phyloP scores from a whole-genome alignment of 2,888 invertebrate species.

The Pheosia tremula region DNA sequence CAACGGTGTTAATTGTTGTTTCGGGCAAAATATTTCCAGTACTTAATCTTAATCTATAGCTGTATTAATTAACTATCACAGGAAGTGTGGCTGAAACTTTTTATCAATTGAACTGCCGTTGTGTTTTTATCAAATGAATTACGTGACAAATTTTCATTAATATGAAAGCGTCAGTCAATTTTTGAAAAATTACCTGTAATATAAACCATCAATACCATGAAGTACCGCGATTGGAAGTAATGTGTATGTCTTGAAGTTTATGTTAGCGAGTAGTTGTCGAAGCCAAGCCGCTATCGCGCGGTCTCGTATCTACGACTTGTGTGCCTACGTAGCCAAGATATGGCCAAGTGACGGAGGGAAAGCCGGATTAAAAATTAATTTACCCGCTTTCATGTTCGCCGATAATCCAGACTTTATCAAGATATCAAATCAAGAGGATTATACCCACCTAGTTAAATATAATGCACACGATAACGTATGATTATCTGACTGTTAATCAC shows the following conservation, averaged over 20 bases:
- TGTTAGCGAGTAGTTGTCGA: constrained; percentile 23
- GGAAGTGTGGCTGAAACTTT: background rate
- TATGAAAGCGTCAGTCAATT: too few relatives aligned
- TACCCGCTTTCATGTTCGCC: constrained; percentile 81
- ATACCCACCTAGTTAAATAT: constrained; percentile 77
- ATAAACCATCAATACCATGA: constrained; percentile 14
- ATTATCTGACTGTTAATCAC: constrained; percentile 61
- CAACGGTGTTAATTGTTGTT: too few relatives aligned
- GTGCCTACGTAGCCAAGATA: constrained; percentile 67
- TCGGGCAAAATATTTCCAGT: background rate
- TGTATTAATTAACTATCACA: background rate
- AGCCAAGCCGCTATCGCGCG: constrained; percentile 48
- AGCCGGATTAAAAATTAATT: constrained; percentile 82
- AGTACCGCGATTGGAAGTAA: constrained; percentile 15
- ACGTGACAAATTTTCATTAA: too few relatives aligned
- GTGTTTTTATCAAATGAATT: too few relatives aligned
- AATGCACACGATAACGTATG: constrained; percentile 74
- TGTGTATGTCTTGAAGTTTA: background rate
- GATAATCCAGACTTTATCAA: constrained; percentile 81
- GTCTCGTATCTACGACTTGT: constrained; percentile 53
- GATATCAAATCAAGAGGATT: constrained; percentile 81
- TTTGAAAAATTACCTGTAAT: too few relatives aligned
- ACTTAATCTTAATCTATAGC: background rate
- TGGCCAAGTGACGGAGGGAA: constrained; percentile 67
- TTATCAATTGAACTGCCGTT: background rate